These are phyloP conservation scores for Caenorhabditis panamensis DNA, from an alignment of 2,888 invertebrate genomes.

Conservation along the genomic window DNA sequence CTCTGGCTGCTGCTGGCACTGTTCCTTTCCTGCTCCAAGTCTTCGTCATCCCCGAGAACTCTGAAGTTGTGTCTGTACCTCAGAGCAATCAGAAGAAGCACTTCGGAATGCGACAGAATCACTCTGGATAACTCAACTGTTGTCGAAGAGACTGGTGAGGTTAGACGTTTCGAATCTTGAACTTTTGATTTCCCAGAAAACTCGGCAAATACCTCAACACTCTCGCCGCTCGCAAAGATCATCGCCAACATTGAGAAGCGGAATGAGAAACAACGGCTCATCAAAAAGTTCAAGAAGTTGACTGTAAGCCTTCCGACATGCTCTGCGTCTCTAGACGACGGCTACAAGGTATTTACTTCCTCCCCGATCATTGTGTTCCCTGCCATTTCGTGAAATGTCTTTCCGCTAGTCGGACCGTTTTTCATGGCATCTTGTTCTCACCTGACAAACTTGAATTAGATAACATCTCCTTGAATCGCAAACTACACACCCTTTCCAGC, in stretches of 20 bases:
- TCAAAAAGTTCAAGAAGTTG: constrained; percentile 36
- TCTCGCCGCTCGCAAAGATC: constrained; percentile 55
- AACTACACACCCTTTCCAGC: constrained; percentile 52
- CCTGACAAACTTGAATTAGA: constrained; percentile 52
- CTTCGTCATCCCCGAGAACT: constrained; percentile 47
- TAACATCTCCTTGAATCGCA: constrained; percentile 32
- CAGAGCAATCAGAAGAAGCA: constrained; percentile 45
- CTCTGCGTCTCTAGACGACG: constrained; percentile 27
- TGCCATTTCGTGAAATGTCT: constrained; percentile 6
- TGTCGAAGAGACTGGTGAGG: constrained; percentile 25
- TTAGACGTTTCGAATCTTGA: neutral
- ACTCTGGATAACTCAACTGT: constrained; percentile 18
- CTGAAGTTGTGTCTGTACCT: constrained; percentile 49
- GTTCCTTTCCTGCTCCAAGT: constrained; percentile 6
- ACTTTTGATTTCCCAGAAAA: constrained; percentile 17
- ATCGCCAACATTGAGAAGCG: constrained; percentile 59
- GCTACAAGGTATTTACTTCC: constrained; percentile 42
- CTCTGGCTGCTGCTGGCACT: constrained; percentile 20
- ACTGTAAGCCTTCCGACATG: constrained; percentile 19
- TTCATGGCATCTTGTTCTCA: constrained; percentile 31
- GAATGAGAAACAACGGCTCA: constrained; percentile 39
- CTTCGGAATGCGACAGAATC: constrained; percentile 40
- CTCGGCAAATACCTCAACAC: constrained; percentile 13
- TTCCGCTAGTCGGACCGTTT: neutral
- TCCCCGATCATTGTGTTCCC: neutral